Evolutionary conservation across 2,113 vertebrate species (phyloP).

Genomic region (Pelecanus crispus): DNA sequence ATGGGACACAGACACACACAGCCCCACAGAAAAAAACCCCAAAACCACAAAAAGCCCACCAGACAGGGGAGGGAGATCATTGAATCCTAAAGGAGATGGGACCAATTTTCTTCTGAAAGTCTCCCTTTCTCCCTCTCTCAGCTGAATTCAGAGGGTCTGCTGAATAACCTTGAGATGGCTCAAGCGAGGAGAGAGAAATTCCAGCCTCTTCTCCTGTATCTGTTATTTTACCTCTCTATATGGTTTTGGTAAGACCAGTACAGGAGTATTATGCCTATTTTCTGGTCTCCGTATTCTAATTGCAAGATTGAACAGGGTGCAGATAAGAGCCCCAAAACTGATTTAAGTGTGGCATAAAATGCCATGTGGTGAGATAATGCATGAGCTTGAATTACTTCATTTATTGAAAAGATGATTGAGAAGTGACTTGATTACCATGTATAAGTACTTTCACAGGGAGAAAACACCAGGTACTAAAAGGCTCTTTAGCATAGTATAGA

Average conservation of each 20-base stretch:
- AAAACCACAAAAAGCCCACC: not conserved
- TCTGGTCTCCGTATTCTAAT: not conserved
- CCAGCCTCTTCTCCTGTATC: not conserved
- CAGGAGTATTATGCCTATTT: not conserved
- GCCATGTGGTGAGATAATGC: not conserved
- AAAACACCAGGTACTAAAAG: not conserved
- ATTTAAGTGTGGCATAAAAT: not conserved
- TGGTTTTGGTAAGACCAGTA: not conserved
- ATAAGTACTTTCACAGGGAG: not conserved
- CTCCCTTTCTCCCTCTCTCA: not conserved
- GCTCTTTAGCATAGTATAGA: not conserved
- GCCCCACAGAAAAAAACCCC: not conserved
- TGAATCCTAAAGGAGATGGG: not conserved
- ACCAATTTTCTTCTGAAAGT: not conserved
- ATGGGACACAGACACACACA: rapidly evolving
- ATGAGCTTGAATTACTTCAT: not conserved
- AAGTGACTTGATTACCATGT: not conserved
- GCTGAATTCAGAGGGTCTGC: not conserved
- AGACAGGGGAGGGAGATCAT: not conserved
- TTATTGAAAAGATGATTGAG: not conserved
- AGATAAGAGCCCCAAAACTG: not conserved
- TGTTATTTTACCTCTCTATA: not conserved
- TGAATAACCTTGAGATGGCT: not conserved
- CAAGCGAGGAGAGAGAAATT: not conserved
- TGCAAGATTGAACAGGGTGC: not conserved